Evolutionary conservation across 2,888 invertebrate genomes (phyloP).

Genomic region (Lagria hirta): DNA sequence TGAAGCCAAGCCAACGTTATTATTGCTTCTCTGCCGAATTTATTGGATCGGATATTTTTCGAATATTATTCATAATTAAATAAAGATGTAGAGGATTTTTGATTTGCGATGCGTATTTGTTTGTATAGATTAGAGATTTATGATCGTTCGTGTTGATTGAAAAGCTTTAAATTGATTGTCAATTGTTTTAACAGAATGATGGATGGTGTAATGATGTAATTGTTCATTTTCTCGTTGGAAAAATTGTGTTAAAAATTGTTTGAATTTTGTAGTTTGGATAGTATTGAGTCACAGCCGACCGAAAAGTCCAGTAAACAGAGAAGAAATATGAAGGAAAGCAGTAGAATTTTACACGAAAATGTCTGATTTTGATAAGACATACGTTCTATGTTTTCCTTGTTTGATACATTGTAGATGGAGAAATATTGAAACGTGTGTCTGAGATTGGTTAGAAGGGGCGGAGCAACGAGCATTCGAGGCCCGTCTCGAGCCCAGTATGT

Average conservation of each 20-base stretch:
- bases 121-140: too few relatives aligned
- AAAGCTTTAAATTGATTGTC: background rate
- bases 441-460: constrained; percentile 40
- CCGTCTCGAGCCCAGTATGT: constrained; percentile 47
- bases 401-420: constrained; percentile 31
- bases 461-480: constrained; percentile 45
- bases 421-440: constrained; percentile 34
- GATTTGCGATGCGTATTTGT: too few relatives aligned
- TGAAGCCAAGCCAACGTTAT: constrained; percentile 34
- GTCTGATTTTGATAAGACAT: constrained; percentile 37
- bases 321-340: constrained; percentile 51
- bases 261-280: constrained; percentile 44
- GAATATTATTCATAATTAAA: too few relatives aligned
- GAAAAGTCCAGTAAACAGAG: constrained; percentile 50
- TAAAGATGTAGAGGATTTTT: too few relatives aligned
- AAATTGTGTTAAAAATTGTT: constrained; percentile 8
- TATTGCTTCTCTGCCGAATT: too few relatives aligned
- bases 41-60: too few relatives aligned
- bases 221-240: background rate
- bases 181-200: background rate
- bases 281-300: constrained; percentile 47
- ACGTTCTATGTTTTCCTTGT: constrained; percentile 39
- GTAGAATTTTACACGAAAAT: constrained; percentile 51
- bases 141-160: background rate
- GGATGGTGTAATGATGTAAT: background rate